Percentiles rank a stretch among this genome's conserved stretches.
phyloP scores from a whole-genome alignment of 2,888 invertebrate species.

The Hoplodrina ambigua region DNA sequence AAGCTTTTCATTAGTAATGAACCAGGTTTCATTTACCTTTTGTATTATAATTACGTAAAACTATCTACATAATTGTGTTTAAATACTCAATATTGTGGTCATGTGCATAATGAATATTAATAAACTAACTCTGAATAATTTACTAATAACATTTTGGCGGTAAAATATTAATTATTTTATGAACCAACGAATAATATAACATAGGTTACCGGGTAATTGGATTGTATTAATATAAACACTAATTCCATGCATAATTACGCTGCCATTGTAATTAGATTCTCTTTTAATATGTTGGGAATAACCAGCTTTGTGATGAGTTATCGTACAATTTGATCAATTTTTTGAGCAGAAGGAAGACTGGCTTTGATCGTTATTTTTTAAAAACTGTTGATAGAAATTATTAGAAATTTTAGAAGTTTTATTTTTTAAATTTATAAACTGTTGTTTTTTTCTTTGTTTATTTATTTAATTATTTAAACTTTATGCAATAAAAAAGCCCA shows the following conservation, averaged over 20 bases:
- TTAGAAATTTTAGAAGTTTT: too few relatives aligned
- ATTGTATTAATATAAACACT: constrained; percentile 34
- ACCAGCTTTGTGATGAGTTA: not conserved
- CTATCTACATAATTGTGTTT: not conserved
- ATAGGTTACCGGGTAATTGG: constrained; percentile 19
- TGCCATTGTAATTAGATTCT: constrained; percentile 17
- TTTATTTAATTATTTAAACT: too few relatives aligned
- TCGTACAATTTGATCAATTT: not conserved
- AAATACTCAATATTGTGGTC: constrained; percentile 19
- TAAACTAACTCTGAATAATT: constrained; percentile 36
- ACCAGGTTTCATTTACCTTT: not conserved
- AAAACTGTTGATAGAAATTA: too few relatives aligned
- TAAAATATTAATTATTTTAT: constrained; percentile 40
- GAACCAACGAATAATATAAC: constrained; percentile 17
- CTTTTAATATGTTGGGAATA: constrained; percentile 8
- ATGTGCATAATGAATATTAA: constrained; percentile 40
- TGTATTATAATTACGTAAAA: not conserved
- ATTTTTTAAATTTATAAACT: too few relatives aligned
- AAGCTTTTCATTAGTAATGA: not conserved
- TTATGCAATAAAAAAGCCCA: too few relatives aligned
- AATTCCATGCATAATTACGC: constrained; percentile 22
- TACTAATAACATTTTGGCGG: constrained; percentile 23
- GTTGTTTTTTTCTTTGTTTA: too few relatives aligned
- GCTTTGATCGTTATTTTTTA: too few relatives aligned
- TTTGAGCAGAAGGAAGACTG: too few relatives aligned